A percentile compares a stretch with the other conserved stretches of the same genome.
Conservation (phyloP, 2,113 vertebrate species). For the Rhinichthys klamathensis region DNA sequence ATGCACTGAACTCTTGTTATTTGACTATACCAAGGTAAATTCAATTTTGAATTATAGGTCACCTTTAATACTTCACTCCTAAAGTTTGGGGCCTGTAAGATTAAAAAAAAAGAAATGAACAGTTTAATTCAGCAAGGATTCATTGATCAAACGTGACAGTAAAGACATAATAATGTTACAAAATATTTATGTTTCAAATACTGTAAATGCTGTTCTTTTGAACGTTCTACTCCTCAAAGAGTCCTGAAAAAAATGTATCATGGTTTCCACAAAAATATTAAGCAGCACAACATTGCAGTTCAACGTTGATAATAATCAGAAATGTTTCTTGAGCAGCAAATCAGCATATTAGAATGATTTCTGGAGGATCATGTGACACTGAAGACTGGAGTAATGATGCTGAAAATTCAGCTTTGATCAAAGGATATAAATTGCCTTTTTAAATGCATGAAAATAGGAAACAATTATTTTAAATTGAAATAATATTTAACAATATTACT, state of each 20-base stretch:
- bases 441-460: background rate
- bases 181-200: background rate
- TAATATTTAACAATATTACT: background rate
- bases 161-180: background rate
- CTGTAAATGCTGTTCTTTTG: background rate
- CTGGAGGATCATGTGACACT: background rate
- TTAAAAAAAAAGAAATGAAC: background rate
- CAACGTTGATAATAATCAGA: background rate
- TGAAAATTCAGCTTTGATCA: background rate
- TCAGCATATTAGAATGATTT: background rate
- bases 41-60: too few species aligned
- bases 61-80: background rate
- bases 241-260: background rate
- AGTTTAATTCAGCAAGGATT: background rate
- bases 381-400: background rate
- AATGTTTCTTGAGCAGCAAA: background rate
- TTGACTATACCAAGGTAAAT: too few species aligned
- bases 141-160: background rate
- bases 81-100: background rate
- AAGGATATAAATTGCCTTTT: background rate
- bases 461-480: background rate
- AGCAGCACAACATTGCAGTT: background rate
- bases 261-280: too few species aligned
- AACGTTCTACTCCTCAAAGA: background rate
- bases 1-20: too few species aligned